phyloP scores from a whole-genome alignment of 2,113 vertebrate species.

The Irena cyanogastra region DNA sequence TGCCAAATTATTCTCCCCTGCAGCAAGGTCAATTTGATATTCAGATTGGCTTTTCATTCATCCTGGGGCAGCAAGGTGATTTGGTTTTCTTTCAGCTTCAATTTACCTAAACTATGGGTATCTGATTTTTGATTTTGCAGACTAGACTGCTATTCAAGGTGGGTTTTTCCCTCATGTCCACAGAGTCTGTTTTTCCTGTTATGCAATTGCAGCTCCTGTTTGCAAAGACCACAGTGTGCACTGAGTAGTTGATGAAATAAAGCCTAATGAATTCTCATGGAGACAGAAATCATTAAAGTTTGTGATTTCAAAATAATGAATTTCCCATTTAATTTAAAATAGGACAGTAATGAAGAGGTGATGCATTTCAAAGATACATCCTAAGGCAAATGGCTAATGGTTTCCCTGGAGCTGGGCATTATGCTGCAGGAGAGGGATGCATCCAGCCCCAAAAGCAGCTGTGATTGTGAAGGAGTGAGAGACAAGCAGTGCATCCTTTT shows the following conservation, averaged over 20 bases:
- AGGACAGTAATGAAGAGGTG: neutral
- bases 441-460: neutral
- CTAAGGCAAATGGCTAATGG: neutral
- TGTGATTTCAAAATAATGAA: conserved; percentile 25
- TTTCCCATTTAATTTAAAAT: neutral
- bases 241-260: conserved; percentile 17
- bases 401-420: neutral
- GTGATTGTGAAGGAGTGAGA: neutral
- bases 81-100: conserved; percentile 46
- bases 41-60: conserved; percentile 42
- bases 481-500: neutral
- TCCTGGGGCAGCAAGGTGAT: conserved; percentile 8
- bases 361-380: neutral
- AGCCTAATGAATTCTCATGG: conserved; percentile 14
- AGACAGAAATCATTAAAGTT: conserved; percentile 47
- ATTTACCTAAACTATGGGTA: neutral
- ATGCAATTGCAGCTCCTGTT: neutral
- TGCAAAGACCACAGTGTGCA: neutral
- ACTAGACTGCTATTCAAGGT: neutral
- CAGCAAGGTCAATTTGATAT: conserved; percentile 39
- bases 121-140: conserved; percentile 40
- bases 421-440: neutral
- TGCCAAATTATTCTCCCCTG: conserved; percentile 31
- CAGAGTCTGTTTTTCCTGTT: neutral
- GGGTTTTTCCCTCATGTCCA: neutral